A percentile compares a stretch with the other conserved stretches of the same genome.
phyloP scores from a whole-genome alignment of 35 echinoderm and acorn worm species.

The Nesometra sesokonis region DNA sequence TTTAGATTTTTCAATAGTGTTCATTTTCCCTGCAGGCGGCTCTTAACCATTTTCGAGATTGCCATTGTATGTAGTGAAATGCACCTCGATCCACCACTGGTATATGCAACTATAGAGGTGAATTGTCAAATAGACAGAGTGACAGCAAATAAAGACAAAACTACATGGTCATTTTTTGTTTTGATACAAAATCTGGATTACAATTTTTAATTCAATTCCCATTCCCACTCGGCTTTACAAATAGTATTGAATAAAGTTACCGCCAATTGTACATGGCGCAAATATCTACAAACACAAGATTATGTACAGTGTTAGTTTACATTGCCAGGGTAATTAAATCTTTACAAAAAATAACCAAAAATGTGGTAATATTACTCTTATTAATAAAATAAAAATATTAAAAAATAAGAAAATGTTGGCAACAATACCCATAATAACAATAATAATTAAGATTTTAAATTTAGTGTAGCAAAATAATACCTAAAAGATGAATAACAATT shows the following conservation, averaged over 20 bases:
- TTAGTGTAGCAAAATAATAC: too few species aligned
- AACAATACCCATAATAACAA: too few species aligned
- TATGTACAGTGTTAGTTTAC: neutral
- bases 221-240: neutral
- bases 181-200: neutral
- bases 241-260: neutral
- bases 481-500: too few species aligned
- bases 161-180: neutral
- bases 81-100: too few species aligned
- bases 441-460: too few species aligned
- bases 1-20: too few species aligned
- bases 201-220: neutral
- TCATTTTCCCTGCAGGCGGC: too few species aligned
- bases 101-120: too few species aligned
- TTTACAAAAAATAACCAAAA: neutral
- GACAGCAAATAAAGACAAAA: neutral
- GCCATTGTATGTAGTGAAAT: too few species aligned
- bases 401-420: too few species aligned
- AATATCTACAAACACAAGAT: neutral
- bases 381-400: neutral
- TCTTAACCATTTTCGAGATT: too few species aligned
- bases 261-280: neutral
- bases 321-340: neutral
- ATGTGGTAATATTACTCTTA: neutral
- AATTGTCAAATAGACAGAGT: neutral